Conservation (phyloP, 2,888 invertebrate species). For the Drosophila tanythrix region DNA sequence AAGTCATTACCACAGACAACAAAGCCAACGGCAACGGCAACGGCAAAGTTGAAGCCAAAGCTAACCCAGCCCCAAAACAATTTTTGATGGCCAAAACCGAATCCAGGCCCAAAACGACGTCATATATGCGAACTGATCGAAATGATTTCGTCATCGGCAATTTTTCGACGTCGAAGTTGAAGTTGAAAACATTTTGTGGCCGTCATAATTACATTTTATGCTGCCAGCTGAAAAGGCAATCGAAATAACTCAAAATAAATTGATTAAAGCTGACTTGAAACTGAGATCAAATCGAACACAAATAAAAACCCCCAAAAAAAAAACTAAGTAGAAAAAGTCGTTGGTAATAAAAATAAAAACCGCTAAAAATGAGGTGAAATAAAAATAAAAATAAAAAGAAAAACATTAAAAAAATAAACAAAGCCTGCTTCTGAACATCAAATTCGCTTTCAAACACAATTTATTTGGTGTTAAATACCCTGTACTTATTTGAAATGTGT, state of each 20-base stretch:
- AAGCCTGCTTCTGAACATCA: conserved; percentile 39
- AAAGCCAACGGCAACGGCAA: conserved; percentile 29
- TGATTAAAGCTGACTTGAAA: background rate
- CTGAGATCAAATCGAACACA: conserved; percentile 24
- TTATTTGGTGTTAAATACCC: conserved; percentile 46
- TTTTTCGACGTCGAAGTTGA: conserved; percentile 39
- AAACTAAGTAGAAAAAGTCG: conserved; percentile 52
- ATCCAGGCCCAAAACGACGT: conserved; percentile 32
- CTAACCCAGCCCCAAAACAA: conserved; percentile 4
- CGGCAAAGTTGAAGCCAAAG: conserved; percentile 2
- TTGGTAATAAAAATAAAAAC: conserved; percentile 30
- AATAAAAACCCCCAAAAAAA: conserved; percentile 43
- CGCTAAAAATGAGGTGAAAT: conserved; percentile 7
- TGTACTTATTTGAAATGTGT: background rate
- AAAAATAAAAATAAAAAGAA: background rate
- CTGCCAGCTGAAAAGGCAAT: conserved; percentile 23
- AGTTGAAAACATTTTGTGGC: conserved; percentile 40
- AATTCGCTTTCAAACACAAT: conserved; percentile 62
- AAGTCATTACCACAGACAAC: conserved; percentile 74
- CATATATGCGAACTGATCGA: conserved; percentile 49
- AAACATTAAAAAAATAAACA: background rate
- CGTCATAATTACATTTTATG: conserved; percentile 50
- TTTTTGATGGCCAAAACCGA: conserved; percentile 4
- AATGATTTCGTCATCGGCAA: conserved; percentile 59
- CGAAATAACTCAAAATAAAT: conserved; percentile 26